Conservation (phyloP, 2,888 invertebrate species). For the Drosophila austrosaltans region DNA sequence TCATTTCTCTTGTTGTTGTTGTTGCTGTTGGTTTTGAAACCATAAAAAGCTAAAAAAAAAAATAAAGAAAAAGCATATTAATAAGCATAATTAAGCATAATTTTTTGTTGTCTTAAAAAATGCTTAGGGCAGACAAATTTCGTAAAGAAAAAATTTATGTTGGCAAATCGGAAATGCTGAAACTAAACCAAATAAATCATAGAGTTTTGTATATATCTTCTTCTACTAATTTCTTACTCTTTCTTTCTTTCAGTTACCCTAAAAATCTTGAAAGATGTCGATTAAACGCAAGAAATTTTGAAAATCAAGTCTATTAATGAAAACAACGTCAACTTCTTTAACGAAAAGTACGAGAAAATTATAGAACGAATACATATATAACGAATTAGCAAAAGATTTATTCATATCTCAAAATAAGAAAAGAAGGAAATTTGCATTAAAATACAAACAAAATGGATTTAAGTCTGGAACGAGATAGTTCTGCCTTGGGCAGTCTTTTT, state of each 20-base stretch:
- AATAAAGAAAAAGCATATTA: constrained; percentile 54
- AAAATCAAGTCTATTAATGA: constrained; percentile 21
- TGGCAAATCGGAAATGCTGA: constrained; percentile 2
- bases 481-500: constrained; percentile 95
- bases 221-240: too few species aligned
- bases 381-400: constrained; percentile 44
- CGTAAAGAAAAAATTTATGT: constrained; percentile 54
- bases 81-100: constrained; percentile 72
- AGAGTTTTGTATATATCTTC: constrained; percentile 13
- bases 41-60: constrained; percentile 19
- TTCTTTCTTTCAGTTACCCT: constrained; percentile 33
- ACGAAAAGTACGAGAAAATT: constrained; percentile 43
- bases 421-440: constrained; percentile 3
- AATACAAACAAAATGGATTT: constrained; percentile 80
- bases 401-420: background rate
- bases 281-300: constrained; percentile 63
- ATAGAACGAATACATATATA: constrained; percentile 20
- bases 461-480: constrained; percentile 88
- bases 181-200: constrained; percentile 13
- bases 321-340: constrained; percentile 33
- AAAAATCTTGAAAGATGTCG: constrained; percentile 63
- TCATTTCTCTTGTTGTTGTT: background rate
- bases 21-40: constrained; percentile 1
- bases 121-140: constrained; percentile 57
- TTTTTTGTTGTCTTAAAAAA: constrained; percentile 60